A percentile compares a stretch with the other conserved stretches of the same genome.
phyloP scores from a whole-genome alignment of 37 sponge, comb jelly and placozoan species.

The Geodia barretti region DNA sequence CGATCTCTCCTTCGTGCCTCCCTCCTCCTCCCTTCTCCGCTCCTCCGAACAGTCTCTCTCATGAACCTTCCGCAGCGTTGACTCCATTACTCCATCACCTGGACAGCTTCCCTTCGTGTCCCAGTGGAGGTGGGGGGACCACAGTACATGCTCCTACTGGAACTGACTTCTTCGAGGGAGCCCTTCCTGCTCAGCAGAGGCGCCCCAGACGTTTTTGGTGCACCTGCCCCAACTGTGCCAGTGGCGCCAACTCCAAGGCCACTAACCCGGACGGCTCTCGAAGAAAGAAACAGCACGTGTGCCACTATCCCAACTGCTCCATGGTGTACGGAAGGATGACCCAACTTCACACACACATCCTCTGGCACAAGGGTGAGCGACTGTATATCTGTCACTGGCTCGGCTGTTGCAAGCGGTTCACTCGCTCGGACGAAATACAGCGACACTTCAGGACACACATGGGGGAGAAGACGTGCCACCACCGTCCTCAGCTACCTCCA shows the following conservation, averaged over 20 bases:
- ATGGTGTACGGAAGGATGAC: constrained; percentile 86
- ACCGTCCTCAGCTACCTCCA: no score
- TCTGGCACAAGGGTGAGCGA: constrained; percentile 88
- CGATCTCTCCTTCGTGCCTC: no score
- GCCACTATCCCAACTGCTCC: constrained; percentile 73
- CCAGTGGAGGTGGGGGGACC: constrained; percentile 3
- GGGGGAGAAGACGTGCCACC: constrained; percentile 84
- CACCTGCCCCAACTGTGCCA: constrained; percentile 85
- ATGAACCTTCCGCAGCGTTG: neutral
- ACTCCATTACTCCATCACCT: neutral
- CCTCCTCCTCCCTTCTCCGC: constrained; percentile 13
- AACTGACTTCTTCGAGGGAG: neutral
- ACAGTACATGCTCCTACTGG: neutral
- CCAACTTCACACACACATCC: constrained; percentile 76
- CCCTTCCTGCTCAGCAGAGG: constrained; percentile 15
- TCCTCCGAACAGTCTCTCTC: neutral
- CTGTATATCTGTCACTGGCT: constrained; percentile 83
- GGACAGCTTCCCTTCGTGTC: no score
- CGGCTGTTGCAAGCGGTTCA: constrained; percentile 83
- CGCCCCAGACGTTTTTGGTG: constrained; percentile 65
- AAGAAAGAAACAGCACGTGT: constrained; percentile 77
- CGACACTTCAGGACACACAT: constrained; percentile 83
- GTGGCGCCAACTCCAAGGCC: constrained; percentile 55
- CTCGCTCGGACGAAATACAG: constrained; percentile 84
- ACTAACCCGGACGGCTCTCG: constrained; percentile 60